Evolutionary conservation across 2,797 vertebrate species (phyloP), one percentile per base, ranked within the genome.

Genomic region (Acanthurus tractus): DNA sequence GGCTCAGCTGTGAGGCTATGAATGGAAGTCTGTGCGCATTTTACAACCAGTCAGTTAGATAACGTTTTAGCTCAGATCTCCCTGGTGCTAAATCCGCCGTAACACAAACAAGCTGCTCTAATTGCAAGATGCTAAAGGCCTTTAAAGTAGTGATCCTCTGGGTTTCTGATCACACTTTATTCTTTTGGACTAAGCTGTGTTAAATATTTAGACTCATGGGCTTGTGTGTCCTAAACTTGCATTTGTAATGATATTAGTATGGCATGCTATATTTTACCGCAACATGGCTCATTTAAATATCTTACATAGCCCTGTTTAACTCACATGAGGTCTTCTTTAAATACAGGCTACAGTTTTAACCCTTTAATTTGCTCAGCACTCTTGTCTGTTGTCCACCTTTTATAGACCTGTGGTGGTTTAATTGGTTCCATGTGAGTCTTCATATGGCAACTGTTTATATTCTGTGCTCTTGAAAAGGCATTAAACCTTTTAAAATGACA

Each of bases 371-470:
- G 11, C 23, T 61, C 61, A 13, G 40, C 25, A 54, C 36, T 29
- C 6, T 50, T 71, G 15, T 42, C 20, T 29, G 1, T 20, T 29
- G 1, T 25, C 14, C 6, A 4, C 14, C 18, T 70, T 53, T 63
- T 46, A 52, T n/a, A 22, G 15, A 38, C 14, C 36, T 23, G 52
- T 29, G 40, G 20, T 18, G 48, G 65, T 81, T 22, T 56, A 68
- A 62, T 62, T 64, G 54, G 15, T 75, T 81, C 25, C 63, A 57
- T 64, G 10, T 20, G 38, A 45, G 44, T 25, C 55, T 48, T 13
- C 3, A 61, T 20, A 64, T 22, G 13, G 2, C 20, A 44, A 17
- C 57, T 22, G 20, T 42, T 13, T 10, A 18, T 44, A 67, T 45
- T 46, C 36, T 22, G 57, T 63, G 38, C 20, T 67, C 8, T 71